These are phyloP conservation scores for Xylophagus ater DNA, from an alignment of 2,888 invertebrate species.

Conservation along the genomic window DNA sequence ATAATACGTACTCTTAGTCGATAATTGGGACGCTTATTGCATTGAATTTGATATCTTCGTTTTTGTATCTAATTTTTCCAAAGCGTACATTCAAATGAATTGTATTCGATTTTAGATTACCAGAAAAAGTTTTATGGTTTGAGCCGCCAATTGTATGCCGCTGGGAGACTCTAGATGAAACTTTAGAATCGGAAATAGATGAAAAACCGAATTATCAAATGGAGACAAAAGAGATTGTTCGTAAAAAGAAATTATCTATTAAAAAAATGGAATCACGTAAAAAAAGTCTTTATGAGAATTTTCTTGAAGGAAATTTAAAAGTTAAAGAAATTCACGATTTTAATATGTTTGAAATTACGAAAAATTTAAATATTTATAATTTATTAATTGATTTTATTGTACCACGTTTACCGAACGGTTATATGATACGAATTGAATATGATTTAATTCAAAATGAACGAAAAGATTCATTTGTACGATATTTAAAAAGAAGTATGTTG, in stretches of 20 bases:
- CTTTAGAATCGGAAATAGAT: constrained; percentile 31
- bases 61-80: too few species aligned
- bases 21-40: too few species aligned
- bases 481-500: not conserved
- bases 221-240: not conserved
- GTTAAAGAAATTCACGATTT: constrained; percentile 33
- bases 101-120: constrained; percentile 45
- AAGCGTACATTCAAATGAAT: too few species aligned
- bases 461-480: constrained; percentile 1
- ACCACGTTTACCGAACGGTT: constrained; percentile 36
- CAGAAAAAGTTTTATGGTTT: constrained; percentile 61
- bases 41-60: too few species aligned
- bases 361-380: constrained; percentile 31
- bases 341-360: constrained; percentile 33
- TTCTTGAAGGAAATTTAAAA: too few species aligned
- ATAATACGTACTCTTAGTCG: too few species aligned
- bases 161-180: constrained; percentile 46
- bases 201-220: constrained; percentile 16
- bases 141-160: constrained; percentile 67
- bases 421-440: constrained; percentile 28
- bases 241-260: not conserved
- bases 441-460: constrained; percentile 2
- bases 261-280: not conserved
- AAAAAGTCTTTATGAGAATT: not conserved
- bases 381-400: constrained; percentile 34